phyloP scores from a whole-genome alignment of 2,797 vertebrate species.

The Ctenopoma multispine region DNA sequence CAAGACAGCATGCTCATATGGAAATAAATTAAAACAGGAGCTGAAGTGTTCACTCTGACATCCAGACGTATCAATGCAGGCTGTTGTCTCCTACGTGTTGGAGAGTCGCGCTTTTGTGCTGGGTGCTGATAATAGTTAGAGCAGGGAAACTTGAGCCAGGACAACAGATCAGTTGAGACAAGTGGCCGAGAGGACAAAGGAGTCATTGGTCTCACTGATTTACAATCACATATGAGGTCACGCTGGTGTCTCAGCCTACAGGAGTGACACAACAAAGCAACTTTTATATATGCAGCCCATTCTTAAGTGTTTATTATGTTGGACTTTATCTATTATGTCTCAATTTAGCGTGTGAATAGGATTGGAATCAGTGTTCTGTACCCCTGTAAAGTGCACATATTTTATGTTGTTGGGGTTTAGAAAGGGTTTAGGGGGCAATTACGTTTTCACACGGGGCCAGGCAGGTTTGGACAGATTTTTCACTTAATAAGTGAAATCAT shows the following conservation, averaged over 20 bases:
- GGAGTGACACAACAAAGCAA: slow-evolving; percentile 19
- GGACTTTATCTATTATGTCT: too few relatives aligned
- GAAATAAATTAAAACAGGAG: not conserved
- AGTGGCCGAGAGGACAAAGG: slow-evolving; percentile 47
- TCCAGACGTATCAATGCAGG: slow-evolving; percentile 25
- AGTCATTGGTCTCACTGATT: slow-evolving; percentile 48
- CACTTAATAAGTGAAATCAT: too few relatives aligned
- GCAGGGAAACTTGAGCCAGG: slow-evolving; percentile 16
- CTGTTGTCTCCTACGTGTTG: slow-evolving; percentile 39
- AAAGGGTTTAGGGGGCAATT: too few relatives aligned
- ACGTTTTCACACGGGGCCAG: too few relatives aligned
- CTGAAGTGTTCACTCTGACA: slow-evolving; percentile 14
- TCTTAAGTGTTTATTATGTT: too few relatives aligned
- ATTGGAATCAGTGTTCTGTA: too few relatives aligned
- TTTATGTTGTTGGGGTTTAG: too few relatives aligned
- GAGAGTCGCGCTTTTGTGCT: slow-evolving; percentile 51
- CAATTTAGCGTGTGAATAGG: too few relatives aligned
- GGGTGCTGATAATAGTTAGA: slow-evolving; percentile 59
- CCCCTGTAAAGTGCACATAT: too few relatives aligned
- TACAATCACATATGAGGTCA: slow-evolving; percentile 59
- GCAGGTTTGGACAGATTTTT: too few relatives aligned
- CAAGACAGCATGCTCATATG: too few relatives aligned
- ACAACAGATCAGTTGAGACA: slow-evolving; percentile 65
- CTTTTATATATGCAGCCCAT: too few relatives aligned
- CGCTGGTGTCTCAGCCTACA: slow-evolving; percentile 37